These are phyloP conservation scores for Lepidocolaptes lacrymiger DNA, from an alignment of 2,797 vertebrate genomes.

Conservation along the genomic window DNA sequence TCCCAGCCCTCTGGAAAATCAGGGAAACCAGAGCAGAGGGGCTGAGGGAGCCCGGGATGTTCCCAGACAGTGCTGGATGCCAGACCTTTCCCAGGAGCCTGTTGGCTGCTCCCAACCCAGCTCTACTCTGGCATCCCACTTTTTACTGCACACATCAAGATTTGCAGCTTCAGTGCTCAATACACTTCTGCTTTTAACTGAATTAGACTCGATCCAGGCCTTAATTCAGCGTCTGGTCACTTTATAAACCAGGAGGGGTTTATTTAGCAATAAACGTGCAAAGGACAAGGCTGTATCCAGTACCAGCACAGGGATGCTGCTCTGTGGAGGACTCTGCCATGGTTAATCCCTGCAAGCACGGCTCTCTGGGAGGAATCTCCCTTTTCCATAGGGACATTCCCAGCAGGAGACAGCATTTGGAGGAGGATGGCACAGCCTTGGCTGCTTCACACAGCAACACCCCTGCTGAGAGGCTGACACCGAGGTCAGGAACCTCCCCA, in stretches of 20 bases:
- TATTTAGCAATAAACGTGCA: not conserved
- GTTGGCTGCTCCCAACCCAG: not conserved
- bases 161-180: not conserved
- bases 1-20: accelerated
- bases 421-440: not conserved
- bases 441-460: not conserved
- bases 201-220: not conserved
- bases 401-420: not conserved
- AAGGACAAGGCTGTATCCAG: not conserved
- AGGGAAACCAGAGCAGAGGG: not conserved
- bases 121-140: not conserved
- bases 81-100: not conserved
- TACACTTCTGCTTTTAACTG: not conserved
- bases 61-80: accelerated
- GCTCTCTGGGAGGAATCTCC: not conserved
- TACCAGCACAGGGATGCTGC: accelerated
- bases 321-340: not conserved
- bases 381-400: not conserved
- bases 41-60: not conserved
- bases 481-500: not conserved
- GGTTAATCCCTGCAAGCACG: accelerated
- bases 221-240: not conserved
- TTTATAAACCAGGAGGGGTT: not conserved
- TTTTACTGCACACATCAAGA: not conserved
- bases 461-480: slow-evolving; percentile 22